phyloP scores from a whole-genome alignment of 2,113 vertebrate genomes.

The Prunella fulvescens region DNA sequence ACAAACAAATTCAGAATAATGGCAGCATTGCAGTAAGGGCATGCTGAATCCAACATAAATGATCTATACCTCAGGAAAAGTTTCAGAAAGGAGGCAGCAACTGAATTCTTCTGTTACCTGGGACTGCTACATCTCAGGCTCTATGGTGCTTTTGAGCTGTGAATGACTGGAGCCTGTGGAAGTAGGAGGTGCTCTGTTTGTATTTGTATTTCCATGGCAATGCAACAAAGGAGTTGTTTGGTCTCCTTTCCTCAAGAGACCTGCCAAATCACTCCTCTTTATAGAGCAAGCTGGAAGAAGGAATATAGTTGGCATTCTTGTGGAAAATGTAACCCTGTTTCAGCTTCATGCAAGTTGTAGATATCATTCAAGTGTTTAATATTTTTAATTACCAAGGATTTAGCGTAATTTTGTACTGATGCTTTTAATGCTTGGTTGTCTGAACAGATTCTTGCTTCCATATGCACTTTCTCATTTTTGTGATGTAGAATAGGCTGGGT shows the following conservation, averaged over 20 bases:
- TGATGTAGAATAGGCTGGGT: neutral
- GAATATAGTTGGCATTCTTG: neutral
- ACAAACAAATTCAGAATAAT: neutral
- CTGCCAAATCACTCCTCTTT: neutral
- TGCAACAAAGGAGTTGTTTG: neutral
- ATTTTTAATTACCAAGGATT: neutral
- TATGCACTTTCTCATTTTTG: neutral
- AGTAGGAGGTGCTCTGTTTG: neutral
- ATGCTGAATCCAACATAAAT: neutral
- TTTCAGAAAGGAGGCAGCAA: neutral
- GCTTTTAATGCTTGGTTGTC: neutral
- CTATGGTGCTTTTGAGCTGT: neutral
- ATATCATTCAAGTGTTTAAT: neutral
- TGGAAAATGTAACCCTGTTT: neutral
- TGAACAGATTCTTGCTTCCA: neutral
- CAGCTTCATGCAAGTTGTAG: neutral
- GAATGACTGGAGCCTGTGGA: neutral
- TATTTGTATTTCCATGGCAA: slow-evolving; percentile 18
- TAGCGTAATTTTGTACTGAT: neutral
- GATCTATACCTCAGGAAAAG: neutral
- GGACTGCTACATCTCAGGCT: neutral
- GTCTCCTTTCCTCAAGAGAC: neutral
- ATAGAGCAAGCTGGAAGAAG: neutral
- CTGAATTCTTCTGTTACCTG: neutral
- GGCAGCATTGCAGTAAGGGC: neutral